Conservation (phyloP, 2,113 vertebrate genomes). For the Sylvietta virens region DNA sequence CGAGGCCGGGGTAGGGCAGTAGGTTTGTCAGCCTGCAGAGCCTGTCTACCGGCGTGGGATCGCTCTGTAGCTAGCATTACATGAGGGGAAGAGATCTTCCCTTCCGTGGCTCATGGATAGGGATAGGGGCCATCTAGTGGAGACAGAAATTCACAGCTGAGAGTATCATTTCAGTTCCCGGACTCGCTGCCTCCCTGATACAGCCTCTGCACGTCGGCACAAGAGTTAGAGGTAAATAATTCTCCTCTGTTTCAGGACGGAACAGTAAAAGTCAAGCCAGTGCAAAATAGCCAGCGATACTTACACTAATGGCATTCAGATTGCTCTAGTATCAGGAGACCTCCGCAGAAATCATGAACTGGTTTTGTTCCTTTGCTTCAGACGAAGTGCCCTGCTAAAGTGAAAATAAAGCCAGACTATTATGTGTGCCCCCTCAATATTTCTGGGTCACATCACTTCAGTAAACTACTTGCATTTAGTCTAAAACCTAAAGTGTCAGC, state of each 20-base stretch:
- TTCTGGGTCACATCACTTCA: neutral
- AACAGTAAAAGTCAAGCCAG: neutral
- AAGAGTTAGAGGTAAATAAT: neutral
- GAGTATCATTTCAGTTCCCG: neutral
- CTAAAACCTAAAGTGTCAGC: neutral
- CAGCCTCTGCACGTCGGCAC: neutral
- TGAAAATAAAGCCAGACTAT: neutral
- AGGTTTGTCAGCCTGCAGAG: neutral
- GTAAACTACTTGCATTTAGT: neutral
- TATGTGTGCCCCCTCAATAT: neutral
- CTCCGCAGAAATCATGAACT: neutral
- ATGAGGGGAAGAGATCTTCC: neutral
- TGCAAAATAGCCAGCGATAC: neutral
- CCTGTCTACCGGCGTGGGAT: neutral
- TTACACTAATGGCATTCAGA: neutral
- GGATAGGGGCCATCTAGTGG: conserved; percentile 37
- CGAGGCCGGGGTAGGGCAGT: neutral
- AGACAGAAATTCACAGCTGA: neutral
- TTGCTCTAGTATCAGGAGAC: neutral
- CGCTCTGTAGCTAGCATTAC: neutral
- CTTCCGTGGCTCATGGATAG: neutral
- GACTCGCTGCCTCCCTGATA: fast-evolving
- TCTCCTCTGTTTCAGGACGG: neutral
- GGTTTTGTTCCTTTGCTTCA: neutral
- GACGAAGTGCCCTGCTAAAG: fast-evolving